Evolutionary conservation across 2,888 invertebrate species (phyloP), one percentile per base, ranked within the genome.

Genomic region (Autographa pulchrina): DNA sequence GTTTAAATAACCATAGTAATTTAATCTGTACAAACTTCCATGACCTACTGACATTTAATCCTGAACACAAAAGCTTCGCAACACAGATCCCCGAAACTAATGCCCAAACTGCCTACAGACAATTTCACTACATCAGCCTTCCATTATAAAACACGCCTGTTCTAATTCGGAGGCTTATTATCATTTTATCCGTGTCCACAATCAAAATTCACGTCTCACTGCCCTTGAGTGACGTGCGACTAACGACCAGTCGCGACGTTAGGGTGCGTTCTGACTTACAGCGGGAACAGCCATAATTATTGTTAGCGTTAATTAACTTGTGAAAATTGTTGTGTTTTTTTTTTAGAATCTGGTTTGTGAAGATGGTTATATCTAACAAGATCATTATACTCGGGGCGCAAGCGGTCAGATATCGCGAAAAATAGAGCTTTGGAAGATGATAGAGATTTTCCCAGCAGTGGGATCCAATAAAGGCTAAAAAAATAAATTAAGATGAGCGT

Each of bases 131-230:
- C 32, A 14, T 18, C 52, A 59, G 56, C 43, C 62, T 63, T 60
- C 56, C 64, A 70, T 77, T 72, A 75, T 72, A 43, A 73, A 80
- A 64, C 14, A 48, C 58, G 70, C n/a, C 64, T 68, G 81, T 68
- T 74, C 83, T 83, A 82, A 81, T 74, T 80, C 72, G 75, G 72
- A 72, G 59, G 75, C 72, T 73, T 77, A 82, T 81, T 80, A 83
- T 78, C 78, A 84, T 82, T 83, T 84, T 82, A 82, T 81, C 76
- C 78, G 65, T 76, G 84, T 77, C 77, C 76, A 78, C 80, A 84
- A 84, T 86, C 86, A 85, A 81, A 86, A 85, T 86, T 86, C 83
- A 83, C 86, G 86, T 80, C 75, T 81, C 81, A 81, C 78, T 84
- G 77, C 72, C 52, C 69, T 52, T 85, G 85, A 85, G 69, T 86